phyloP scores from a whole-genome alignment of 2,888 invertebrate genomes.

The Phaedon cochleariae region DNA sequence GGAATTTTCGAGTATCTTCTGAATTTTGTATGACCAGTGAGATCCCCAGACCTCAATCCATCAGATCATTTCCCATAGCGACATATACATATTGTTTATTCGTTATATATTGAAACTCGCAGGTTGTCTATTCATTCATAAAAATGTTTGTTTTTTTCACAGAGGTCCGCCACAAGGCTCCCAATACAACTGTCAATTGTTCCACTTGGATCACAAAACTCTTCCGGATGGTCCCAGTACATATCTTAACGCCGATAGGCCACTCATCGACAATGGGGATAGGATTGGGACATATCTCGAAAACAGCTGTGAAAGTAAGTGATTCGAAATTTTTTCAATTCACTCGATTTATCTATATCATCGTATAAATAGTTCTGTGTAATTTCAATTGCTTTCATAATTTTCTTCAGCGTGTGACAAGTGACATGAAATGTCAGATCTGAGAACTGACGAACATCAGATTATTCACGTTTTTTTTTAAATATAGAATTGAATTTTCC shows the following conservation, averaged over 20 bases:
- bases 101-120: background rate
- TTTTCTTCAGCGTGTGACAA: too few relatives aligned
- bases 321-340: background rate
- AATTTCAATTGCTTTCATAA: too few relatives aligned
- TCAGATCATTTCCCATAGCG: background rate
- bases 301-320: slow-evolving; percentile 88
- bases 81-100: background rate
- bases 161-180: slow-evolving; percentile 67
- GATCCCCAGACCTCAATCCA: background rate
- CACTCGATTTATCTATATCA: too few relatives aligned
- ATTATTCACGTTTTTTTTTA: too few relatives aligned
- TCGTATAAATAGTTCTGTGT: too few relatives aligned
- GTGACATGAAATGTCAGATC: too few relatives aligned
- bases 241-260: slow-evolving; percentile 88
- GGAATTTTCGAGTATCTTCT: background rate
- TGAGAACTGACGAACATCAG: too few relatives aligned
- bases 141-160: too few relatives aligned
- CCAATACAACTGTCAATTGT: slow-evolving; percentile 90
- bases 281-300: slow-evolving; percentile 90
- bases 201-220: slow-evolving; percentile 91
- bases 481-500: too few relatives aligned
- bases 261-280: slow-evolving; percentile 90
- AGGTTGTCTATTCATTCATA: too few relatives aligned
- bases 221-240: slow-evolving; percentile 92
- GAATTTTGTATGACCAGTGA: background rate